Evolutionary conservation across 1,140 invertebrate genomes (phyloP), one percentile per base, ranked within the genome.

Genomic region (Ladona fulva): DNA sequence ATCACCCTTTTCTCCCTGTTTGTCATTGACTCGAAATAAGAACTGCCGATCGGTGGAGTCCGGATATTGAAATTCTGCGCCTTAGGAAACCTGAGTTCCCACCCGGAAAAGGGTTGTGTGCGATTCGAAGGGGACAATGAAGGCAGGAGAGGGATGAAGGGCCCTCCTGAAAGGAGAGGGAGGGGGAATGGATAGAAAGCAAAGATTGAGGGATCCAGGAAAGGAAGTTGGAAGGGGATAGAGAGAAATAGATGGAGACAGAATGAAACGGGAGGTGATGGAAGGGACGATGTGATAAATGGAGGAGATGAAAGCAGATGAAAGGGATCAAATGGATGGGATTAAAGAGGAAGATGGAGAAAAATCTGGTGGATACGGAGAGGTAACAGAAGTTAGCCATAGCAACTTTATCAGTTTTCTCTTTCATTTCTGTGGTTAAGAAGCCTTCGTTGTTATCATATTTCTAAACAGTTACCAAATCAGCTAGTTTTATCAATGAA

Each of bases 21-120:
- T 66, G 52, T 66, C 52, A 66, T 66, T 66, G 52, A 66, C 16
- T 66, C 52, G 52, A 66, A 66, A 22, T 66, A 66, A 66, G 52
- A 66, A 66, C 52, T 66, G 52, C 52, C 52, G 52, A 66, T 66
- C 52, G 52, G 12, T 5, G 44, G 44, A 52, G n/a, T 66, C 52
- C 52, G 52, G 52, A 66, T 66, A 66, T 66, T 66, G 52, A 66
- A 66, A 66, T 66, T 66, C 52, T 66, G 52, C 52, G 52, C 52
- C 52, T 66, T 19, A 66, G 52, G 52, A 66, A 66, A 66, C n/a
- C 52, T 12, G 52, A 66, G 52, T 66, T 66, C 52, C 52, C 10
- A 10, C 44, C 44, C 52, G 52, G 52, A 66, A 66, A 66, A 66
- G 52, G 52, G 52, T 66, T 66, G 52, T 66, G 52, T 66, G n/a